A percentile compares a stretch with the other conserved stretches of the same genome.
These are phyloP conservation scores for Umimayanthus kanabou DNA, from an alignment of 92 coral and sea anemone species.

Conservation along the genomic window DNA sequence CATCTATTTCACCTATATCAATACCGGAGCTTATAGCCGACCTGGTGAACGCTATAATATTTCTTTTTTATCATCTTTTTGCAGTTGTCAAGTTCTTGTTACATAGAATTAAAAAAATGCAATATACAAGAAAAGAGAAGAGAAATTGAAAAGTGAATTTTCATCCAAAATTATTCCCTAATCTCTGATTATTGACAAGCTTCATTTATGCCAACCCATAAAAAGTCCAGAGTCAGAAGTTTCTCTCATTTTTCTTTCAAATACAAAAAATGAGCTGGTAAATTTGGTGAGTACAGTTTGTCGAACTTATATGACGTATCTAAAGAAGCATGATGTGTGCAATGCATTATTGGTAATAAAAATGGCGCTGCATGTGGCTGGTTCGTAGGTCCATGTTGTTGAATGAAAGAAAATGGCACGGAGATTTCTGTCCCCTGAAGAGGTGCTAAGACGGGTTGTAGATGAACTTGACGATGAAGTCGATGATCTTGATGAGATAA, in stretches of 20 bases:
- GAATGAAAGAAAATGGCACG: constrained; percentile 10
- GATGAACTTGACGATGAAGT: constrained; percentile 24
- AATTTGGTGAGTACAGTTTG: constrained; percentile 21
- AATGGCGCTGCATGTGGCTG: constrained; percentile 19
- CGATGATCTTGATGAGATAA: constrained; percentile 14
- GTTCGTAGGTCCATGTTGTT: neutral
- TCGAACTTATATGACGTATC: constrained; percentile 20
- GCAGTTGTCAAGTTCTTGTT: neutral
- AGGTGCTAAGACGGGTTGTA: constrained; percentile 28
- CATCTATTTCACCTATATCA: too few relatives aligned
- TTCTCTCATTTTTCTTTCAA: constrained; percentile 10
- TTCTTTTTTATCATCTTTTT: neutral
- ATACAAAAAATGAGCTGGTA: constrained; percentile 20
- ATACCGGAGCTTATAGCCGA: too few relatives aligned
- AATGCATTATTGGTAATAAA: constrained; percentile 26
- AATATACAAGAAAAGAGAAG: constrained; percentile 20
- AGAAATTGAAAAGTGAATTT: constrained; percentile 29
- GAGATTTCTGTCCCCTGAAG: constrained; percentile 24
- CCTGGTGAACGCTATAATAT: neutral
- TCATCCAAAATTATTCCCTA: constrained; percentile 21
- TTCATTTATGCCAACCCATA: constrained; percentile 21
- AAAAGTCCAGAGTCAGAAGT: constrained; percentile 19
- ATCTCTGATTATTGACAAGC: neutral
- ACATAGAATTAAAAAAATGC: constrained; percentile 27
- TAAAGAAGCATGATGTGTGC: constrained; percentile 4